A percentile compares a stretch with the other conserved stretches of the same genome.
phyloP scores from a whole-genome alignment of 2,797 vertebrate species.

The Malacoraja senta region DNA sequence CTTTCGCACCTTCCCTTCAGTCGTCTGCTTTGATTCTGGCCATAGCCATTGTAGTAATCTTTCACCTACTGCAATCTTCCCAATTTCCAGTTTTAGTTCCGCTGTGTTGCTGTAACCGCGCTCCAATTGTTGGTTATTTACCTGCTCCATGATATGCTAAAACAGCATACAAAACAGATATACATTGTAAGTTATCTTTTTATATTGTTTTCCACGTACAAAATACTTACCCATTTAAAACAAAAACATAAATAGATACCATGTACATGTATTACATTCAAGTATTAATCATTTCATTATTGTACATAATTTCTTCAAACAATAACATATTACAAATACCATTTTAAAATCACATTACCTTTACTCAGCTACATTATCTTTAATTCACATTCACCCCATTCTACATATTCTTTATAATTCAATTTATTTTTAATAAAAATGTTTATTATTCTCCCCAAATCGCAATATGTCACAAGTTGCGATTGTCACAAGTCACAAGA shows the following conservation, averaged over 20 bases:
- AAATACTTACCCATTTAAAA: not conserved
- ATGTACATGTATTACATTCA: not conserved
- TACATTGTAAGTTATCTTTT: not conserved
- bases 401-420: not conserved
- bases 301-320: not conserved
- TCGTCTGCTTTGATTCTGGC: not conserved
- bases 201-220: not conserved
- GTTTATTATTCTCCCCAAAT: not conserved
- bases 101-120: not conserved
- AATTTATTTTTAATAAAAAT: slow-evolving; percentile 4
- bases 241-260: not conserved
- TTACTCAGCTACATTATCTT: too few species aligned
- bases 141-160: not conserved
- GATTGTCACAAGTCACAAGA: too few species aligned
- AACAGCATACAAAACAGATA: not conserved
- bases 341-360: not conserved
- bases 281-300: not conserved
- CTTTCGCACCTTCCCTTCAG: not conserved
- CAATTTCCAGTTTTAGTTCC: not conserved
- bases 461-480: too few species aligned
- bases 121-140: not conserved
- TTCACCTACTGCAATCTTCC: not conserved
- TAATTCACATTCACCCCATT: not conserved
- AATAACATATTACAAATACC: not conserved
- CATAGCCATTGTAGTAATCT: not conserved